Percentiles rank a stretch among this genome's conserved stretches.
These are phyloP conservation scores for Hypanus sabinus DNA, from an alignment of 2,113 vertebrate genomes.

Conservation along the genomic window DNA sequence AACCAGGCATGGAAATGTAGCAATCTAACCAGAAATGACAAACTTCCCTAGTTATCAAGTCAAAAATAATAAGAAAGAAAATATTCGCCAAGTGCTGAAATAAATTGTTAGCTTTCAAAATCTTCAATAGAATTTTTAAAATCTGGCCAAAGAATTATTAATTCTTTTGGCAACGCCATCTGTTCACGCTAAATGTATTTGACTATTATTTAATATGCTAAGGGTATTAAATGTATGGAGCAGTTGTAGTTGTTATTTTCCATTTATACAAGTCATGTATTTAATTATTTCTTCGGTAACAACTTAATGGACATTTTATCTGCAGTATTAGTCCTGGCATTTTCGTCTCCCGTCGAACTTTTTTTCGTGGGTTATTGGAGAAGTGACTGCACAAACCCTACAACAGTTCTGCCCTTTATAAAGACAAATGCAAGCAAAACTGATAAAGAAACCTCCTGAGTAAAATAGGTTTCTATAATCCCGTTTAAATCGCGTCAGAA, in stretches of 20 bases:
- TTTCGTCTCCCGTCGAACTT: constrained; percentile 5
- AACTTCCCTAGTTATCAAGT: background rate
- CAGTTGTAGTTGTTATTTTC: background rate
- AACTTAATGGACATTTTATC: background rate
- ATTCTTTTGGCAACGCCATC: constrained; percentile 4
- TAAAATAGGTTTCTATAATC: constrained; percentile 1
- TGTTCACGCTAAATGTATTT: background rate
- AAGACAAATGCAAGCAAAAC: background rate
- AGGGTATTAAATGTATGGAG: background rate
- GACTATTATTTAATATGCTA: background rate
- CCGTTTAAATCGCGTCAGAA: constrained; percentile 24
- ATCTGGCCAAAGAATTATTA: background rate
- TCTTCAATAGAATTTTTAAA: background rate
- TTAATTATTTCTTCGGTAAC: background rate
- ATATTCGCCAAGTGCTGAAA: background rate
- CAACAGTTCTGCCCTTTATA: background rate
- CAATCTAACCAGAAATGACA: background rate
- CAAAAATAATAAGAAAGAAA: background rate
- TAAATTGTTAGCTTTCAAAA: background rate
- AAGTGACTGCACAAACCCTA: background rate
- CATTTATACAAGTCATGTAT: background rate
- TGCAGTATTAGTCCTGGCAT: background rate
- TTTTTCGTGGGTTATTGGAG: background rate
- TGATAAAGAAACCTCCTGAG: background rate
- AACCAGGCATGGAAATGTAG: background rate